phyloP scores from a whole-genome alignment of 2,113 vertebrate genomes.

The Lophochroa leadbeateri region DNA sequence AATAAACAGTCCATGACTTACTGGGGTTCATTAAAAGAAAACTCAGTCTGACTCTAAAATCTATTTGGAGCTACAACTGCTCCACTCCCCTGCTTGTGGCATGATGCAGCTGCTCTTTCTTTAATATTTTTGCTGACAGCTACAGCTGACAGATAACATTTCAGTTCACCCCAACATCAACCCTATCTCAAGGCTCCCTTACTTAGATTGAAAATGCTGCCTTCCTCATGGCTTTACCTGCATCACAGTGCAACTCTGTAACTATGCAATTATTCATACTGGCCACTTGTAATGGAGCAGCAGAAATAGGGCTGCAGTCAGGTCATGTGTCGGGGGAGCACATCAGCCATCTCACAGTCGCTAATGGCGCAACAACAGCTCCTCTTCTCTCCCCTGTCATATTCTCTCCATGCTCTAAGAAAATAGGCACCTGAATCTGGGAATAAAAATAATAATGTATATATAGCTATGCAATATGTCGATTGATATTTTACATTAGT shows the following conservation, averaged over 20 bases:
- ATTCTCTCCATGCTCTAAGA: neutral
- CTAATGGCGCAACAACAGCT: neutral
- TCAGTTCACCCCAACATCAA: constrained; percentile 44
- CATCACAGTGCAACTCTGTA: neutral
- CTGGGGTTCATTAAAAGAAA: constrained; percentile 56
- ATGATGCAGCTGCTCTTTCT: constrained; percentile 74
- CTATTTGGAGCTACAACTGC: constrained; percentile 70
- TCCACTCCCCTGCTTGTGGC: constrained; percentile 60
- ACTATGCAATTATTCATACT: neutral
- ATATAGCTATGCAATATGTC: neutral
- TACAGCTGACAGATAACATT: constrained; percentile 79
- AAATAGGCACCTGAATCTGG: neutral
- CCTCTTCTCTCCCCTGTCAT: neutral
- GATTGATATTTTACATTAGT: neutral
- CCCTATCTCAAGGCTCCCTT: neutral
- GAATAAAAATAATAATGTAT: neutral
- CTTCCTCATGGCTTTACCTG: constrained; percentile 6
- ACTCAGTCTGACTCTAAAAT: constrained; percentile 57
- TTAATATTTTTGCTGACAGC: constrained; percentile 80
- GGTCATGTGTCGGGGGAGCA: neutral
- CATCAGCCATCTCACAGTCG: neutral
- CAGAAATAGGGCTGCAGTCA: neutral
- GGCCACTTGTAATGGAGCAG: neutral
- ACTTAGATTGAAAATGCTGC: neutral
- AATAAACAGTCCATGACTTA: constrained; percentile 7